Base-by-base conservation (phyloP, 2,113 vertebrate species). In the Eretmochelys imbricata region DNA sequence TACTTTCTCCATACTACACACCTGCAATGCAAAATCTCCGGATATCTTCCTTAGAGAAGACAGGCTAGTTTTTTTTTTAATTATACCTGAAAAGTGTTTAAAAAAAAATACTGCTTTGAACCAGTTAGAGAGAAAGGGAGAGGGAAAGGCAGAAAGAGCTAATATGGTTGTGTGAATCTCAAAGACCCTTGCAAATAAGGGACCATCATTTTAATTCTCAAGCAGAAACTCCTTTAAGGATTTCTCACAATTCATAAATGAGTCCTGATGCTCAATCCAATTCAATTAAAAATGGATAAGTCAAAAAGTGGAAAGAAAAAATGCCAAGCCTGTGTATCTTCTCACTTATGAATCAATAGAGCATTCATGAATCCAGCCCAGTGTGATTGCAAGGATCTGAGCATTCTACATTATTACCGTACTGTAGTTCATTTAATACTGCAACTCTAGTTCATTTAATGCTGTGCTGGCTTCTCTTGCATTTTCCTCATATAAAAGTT, bases 401-500 rank as follows among this genome's bases (percentile, higher is more conserved):
- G 53, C 88, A 62, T 87, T 95, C 75, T 3, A 90, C 89, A 80
- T 97, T 97, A 97, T 97, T 96, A 94, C 96, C 90, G 89, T 82
- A 87, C 94, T 57, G 90, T 79, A 96, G 95, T 93, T 94, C 96
- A 96, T 98, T 97, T 97, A 97, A 97, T 96, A 91, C 93, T 97
- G 83, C 89, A 96, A 92, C 95, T 95, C 92, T 91, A 97, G 95
- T 91, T 96, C 97, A 96, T 98, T 97, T 96, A 97, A 97, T 97
- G 96, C 95, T 97, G 95, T 94, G 94, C 89, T 97, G 91, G 91
- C 96, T 98, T 93, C 96, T 97, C 97, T 96, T 97, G 97, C 89
- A 97, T 98, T 98, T 98, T 97, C 93, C 89, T 97, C 93, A 95
- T 97, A 97, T 96, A 98, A 98, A 98, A 98, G 96, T 98, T 98